Evolutionary conservation across 2,797 vertebrate species (phyloP).

Genomic region (Sebastes goodei): DNA sequence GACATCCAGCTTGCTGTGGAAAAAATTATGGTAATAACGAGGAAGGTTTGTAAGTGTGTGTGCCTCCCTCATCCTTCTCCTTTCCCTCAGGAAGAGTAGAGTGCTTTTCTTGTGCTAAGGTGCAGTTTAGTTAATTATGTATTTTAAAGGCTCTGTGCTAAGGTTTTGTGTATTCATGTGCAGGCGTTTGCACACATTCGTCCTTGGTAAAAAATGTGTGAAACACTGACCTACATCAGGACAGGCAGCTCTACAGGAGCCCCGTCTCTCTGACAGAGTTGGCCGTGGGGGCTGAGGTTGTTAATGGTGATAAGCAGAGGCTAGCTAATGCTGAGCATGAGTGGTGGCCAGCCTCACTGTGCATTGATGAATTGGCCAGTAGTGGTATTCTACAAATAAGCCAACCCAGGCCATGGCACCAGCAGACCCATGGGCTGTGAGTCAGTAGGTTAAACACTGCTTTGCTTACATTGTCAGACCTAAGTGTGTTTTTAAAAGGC

Average conservation of each 20-base stretch:
- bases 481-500: constrained; percentile 14
- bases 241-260: not conserved
- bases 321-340: not conserved
- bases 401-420: not conserved
- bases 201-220: constrained; percentile 25
- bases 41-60: not conserved
- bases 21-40: not conserved
- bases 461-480: constrained; percentile 24
- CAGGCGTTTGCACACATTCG: not conserved
- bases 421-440: not conserved
- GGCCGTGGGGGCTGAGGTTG: not conserved
- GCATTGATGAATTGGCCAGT: constrained; percentile 15
- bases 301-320: not conserved
- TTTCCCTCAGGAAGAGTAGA: not conserved
- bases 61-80: not conserved
- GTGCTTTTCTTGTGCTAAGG: not conserved
- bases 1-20: not conserved
- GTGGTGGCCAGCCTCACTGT: not conserved
- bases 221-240: constrained; percentile 53
- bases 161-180: constrained; percentile 1
- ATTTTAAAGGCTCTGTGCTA: not conserved
- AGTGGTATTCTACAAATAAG: not conserved
- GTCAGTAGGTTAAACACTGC: constrained; percentile 47
- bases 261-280: not conserved
- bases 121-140: not conserved